Percentiles rank a stretch among this genome's conserved stretches.
phyloP scores from a whole-genome alignment of 2,888 invertebrate genomes.

The Philereme transversata region DNA sequence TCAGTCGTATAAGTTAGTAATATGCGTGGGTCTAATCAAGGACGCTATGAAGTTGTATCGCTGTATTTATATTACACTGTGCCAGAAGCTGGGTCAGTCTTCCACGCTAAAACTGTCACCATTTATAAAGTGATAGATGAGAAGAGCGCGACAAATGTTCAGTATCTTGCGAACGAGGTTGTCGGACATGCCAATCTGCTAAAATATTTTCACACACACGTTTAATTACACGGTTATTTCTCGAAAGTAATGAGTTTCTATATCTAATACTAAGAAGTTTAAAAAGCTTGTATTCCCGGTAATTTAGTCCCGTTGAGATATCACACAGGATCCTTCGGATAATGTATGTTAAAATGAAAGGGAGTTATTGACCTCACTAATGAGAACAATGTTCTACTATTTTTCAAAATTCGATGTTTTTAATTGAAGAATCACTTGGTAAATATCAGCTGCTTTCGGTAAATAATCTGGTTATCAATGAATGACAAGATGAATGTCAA shows the following conservation, averaged over 20 bases:
- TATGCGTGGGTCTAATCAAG: constrained; percentile 2
- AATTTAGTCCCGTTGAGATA: too few species aligned
- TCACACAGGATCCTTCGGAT: too few species aligned
- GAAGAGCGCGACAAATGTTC: constrained; percentile 50
- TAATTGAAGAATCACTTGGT: too few species aligned
- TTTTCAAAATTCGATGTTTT: too few species aligned
- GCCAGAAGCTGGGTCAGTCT: constrained; percentile 45
- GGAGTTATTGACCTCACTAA: too few species aligned
- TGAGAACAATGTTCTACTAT: too few species aligned
- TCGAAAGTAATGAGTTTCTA: constrained; percentile 4
- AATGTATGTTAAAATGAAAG: too few species aligned
- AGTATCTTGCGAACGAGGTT: constrained; percentile 10
- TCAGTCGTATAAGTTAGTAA: neutral
- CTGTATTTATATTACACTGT: constrained; percentile 28
- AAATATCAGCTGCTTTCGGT: too few species aligned
- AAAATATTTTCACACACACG: constrained; percentile 17
- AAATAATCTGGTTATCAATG: too few species aligned
- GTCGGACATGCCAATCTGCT: constrained; percentile 21
- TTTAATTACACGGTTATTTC: constrained; percentile 27
- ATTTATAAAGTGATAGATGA: constrained; percentile 63
- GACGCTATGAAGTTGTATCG: constrained; percentile 5
- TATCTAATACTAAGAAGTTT: too few species aligned
- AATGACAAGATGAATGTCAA: too few species aligned
- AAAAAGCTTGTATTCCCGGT: too few species aligned
- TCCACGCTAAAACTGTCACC: constrained; percentile 65